These are phyloP conservation scores for Beaufortia kweichowensis DNA, from an alignment of 2,113 vertebrate species.

Conservation along the genomic window DNA sequence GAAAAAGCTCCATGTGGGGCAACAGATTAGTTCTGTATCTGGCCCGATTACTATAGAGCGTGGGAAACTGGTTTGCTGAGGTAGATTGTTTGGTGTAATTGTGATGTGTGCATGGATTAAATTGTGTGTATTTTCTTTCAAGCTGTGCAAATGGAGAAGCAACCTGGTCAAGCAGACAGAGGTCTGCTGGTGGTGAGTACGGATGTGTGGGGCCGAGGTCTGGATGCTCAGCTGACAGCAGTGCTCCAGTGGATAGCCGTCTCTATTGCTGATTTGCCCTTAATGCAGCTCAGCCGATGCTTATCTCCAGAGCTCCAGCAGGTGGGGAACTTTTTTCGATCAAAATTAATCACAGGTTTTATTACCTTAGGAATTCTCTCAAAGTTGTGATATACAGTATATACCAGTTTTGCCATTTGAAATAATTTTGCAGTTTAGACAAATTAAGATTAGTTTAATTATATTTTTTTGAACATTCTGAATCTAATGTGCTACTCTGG, in stretches of 20 bases:
- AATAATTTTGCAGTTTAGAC: no score
- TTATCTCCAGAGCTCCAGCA: conserved; percentile 78
- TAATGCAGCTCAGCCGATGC: conserved; percentile 77
- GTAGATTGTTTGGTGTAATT: conserved; percentile 44
- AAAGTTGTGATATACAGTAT: neutral
- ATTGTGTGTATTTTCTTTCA: conserved; percentile 56
- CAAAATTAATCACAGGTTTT: neutral
- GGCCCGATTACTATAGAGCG: conserved; percentile 48
- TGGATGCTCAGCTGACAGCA: conserved; percentile 84
- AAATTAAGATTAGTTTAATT: no score
- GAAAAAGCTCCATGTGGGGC: conserved; percentile 44
- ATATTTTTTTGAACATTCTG: no score
- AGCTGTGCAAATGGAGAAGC: conserved; percentile 71
- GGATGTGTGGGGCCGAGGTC: conserved; percentile 74
- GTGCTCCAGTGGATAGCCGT: conserved; percentile 90
- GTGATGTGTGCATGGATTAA: conserved; percentile 28
- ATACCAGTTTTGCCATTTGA: neutral
- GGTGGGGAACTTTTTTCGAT: conserved; percentile 68
- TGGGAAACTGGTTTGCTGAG: conserved; percentile 59
- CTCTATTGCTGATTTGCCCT: conserved; percentile 82
- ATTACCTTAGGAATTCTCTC: neutral
- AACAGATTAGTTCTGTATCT: conserved; percentile 42
- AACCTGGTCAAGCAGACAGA: conserved; percentile 60
- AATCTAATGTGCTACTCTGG: no score
- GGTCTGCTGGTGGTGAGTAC: conserved; percentile 77